Evolutionary conservation across 2,113 vertebrate genomes (phyloP).

Genomic region (Mohoua ochrocephala): DNA sequence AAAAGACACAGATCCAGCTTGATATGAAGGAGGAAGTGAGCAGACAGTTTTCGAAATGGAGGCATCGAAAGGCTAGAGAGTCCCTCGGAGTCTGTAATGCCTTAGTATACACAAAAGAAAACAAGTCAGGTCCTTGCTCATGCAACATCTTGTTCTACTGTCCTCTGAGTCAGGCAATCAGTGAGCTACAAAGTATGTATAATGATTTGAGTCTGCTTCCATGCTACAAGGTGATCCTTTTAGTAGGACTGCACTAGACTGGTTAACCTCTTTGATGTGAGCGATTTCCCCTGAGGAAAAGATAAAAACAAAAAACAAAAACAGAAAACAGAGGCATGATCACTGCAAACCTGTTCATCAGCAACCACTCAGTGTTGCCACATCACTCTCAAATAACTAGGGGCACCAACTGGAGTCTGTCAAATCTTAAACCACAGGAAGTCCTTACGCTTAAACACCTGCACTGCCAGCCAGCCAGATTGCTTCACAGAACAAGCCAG

Average conservation of each 20-base stretch:
- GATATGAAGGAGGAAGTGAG: constrained; percentile 76
- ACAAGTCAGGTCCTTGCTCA: constrained; percentile 85
- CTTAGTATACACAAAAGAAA: constrained; percentile 76
- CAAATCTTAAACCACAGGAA: constrained; percentile 32
- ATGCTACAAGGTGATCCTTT: constrained; percentile 79
- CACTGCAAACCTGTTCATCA: constrained; percentile 58
- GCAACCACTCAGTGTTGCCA: constrained; percentile 36
- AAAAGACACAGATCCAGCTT: constrained; percentile 74
- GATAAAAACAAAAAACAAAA: constrained; percentile 68
- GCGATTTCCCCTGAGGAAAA: constrained; percentile 82
- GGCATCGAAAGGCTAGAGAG: constrained; percentile 72
- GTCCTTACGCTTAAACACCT: neutral
- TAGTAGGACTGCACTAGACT: constrained; percentile 90
- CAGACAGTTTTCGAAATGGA: constrained; percentile 74
- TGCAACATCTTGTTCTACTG: constrained; percentile 86
- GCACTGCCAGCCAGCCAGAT: constrained; percentile 57
- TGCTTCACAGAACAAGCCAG: constrained; percentile 52
- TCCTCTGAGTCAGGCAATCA: constrained; percentile 79
- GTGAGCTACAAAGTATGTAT: constrained; percentile 79
- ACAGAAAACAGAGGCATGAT: constrained; percentile 67
- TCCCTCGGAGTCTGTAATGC: constrained; percentile 75
- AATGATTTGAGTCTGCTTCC: constrained; percentile 80
- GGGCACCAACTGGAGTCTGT: constrained; percentile 47
- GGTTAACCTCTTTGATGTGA: constrained; percentile 86
- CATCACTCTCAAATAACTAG: constrained; percentile 39